phyloP scores from a whole-genome alignment of 2,888 invertebrate genomes.

The Sarcophaga variegata region DNA sequence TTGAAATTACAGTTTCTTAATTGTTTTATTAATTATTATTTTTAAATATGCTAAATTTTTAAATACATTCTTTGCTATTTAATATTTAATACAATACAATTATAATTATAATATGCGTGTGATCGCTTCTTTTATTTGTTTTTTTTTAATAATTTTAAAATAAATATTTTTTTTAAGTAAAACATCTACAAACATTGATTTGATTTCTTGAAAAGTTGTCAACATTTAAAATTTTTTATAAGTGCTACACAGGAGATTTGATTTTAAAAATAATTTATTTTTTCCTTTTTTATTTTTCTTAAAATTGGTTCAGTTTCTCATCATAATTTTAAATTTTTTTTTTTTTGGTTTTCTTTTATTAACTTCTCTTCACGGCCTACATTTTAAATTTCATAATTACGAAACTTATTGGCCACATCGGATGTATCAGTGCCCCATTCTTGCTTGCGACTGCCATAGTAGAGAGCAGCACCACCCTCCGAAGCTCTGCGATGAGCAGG shows the following conservation, averaged over 20 bases:
- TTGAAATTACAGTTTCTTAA: constrained; percentile 82
- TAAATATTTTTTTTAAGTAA: constrained; percentile 26
- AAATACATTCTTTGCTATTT: constrained; percentile 18
- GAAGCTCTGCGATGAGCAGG: constrained; percentile 89
- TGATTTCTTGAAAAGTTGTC: constrained; percentile 3
- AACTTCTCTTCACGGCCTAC: neutral
- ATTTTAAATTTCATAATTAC: constrained; percentile 93
- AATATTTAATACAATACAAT: constrained; percentile 54
- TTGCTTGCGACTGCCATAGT: constrained; percentile 83
- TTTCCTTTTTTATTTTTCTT: constrained; percentile 55
- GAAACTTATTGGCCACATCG: constrained; percentile 92
- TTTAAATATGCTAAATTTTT: constrained; percentile 23
- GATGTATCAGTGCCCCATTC: constrained; percentile 90
- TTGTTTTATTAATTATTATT: constrained; percentile 72
- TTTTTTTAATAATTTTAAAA: constrained; percentile 40
- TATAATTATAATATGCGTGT: constrained; percentile 60
- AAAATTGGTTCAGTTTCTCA: constrained; percentile 77
- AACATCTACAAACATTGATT: constrained; percentile 68
- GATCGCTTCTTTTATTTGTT: neutral
- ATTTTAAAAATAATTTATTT: neutral
- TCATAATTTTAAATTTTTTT: constrained; percentile 58
- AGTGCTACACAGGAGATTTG: no score
- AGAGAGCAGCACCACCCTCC: constrained; percentile 92
- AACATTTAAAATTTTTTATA: constrained; percentile 4
- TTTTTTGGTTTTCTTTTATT: neutral